Percentiles rank a stretch among this genome's conserved stretches.
phyloP scores from a whole-genome alignment of 1,140 invertebrate species.

The Eumeta japonica region DNA sequence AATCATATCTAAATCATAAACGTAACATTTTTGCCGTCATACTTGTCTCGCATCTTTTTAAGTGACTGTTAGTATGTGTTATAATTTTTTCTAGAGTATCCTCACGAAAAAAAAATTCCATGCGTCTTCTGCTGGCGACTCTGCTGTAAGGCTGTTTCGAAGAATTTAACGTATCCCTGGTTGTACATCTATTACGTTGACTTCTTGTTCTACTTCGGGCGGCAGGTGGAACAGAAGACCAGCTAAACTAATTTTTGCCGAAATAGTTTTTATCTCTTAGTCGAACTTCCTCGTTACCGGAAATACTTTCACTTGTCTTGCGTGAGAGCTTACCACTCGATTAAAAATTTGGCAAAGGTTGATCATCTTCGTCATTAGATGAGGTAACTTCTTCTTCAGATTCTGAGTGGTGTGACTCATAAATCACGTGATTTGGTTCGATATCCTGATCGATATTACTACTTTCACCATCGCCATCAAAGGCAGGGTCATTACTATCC shows the following conservation, averaged over 20 bases:
- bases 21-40: constrained; percentile 1
- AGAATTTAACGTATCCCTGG: not conserved
- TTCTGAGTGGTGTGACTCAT: constrained; percentile 1
- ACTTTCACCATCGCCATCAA: no score
- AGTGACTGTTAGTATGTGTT: constrained; percentile 1
- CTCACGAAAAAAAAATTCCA: constrained; percentile 1
- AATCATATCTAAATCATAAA: constrained; percentile 1
- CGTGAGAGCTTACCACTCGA: not conserved
- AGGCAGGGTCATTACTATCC: no score
- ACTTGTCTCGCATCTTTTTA: constrained; percentile 1
- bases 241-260: not conserved
- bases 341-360: constrained; percentile 1
- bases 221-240: constrained; percentile 1
- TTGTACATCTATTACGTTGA: constrained; percentile 1
- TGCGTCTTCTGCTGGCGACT: constrained; percentile 1
- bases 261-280: constrained; percentile 1
- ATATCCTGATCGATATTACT: constrained; percentile 1
- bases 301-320: constrained; percentile 1
- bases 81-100: constrained; percentile 1
- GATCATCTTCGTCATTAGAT: constrained; percentile 1
- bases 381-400: constrained; percentile 1
- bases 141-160: constrained; percentile 1
- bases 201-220: constrained; percentile 1
- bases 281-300: not conserved
- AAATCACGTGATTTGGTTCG: constrained; percentile 1